Conservation (phyloP, 2,113 vertebrate genomes). For the Apteryx mantelli region DNA sequence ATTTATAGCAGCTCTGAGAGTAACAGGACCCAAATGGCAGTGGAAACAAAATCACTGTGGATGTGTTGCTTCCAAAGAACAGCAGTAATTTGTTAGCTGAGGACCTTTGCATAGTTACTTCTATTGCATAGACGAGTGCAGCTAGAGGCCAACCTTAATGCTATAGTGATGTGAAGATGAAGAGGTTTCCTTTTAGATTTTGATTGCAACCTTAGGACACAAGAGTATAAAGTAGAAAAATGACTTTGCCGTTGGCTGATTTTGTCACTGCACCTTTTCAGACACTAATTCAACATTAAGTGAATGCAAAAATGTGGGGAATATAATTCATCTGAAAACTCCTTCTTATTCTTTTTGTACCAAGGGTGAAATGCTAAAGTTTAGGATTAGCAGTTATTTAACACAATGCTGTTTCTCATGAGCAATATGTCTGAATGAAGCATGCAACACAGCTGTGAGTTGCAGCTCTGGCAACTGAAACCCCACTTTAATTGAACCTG, state of each 20-base stretch:
- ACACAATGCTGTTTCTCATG: not conserved
- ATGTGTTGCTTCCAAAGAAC: not conserved
- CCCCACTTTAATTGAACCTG: not conserved
- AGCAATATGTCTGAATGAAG: not conserved
- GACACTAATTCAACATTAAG: not conserved
- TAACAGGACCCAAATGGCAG: accelerated
- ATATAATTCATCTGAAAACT: not conserved
- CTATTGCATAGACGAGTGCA: not conserved
- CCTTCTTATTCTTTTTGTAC: not conserved
- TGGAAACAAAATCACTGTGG: not conserved
- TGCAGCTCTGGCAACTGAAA: not conserved
- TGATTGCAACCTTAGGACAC: not conserved
- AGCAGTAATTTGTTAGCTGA: not conserved
- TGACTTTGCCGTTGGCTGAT: not conserved
- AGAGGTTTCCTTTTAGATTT: not conserved
- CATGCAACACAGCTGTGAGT: not conserved
- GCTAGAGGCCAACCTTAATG: not conserved
- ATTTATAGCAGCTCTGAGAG: not conserved
- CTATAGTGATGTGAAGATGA: not conserved
- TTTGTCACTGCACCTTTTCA: not conserved
- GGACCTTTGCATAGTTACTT: not conserved
- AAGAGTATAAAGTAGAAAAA: not conserved
- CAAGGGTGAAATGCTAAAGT: not conserved
- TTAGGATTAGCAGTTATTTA: not conserved
- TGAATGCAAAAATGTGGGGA: not conserved